These are phyloP conservation scores for Gallinago stenura DNA, from an alignment of 2,797 vertebrate genomes.

Conservation along the genomic window DNA sequence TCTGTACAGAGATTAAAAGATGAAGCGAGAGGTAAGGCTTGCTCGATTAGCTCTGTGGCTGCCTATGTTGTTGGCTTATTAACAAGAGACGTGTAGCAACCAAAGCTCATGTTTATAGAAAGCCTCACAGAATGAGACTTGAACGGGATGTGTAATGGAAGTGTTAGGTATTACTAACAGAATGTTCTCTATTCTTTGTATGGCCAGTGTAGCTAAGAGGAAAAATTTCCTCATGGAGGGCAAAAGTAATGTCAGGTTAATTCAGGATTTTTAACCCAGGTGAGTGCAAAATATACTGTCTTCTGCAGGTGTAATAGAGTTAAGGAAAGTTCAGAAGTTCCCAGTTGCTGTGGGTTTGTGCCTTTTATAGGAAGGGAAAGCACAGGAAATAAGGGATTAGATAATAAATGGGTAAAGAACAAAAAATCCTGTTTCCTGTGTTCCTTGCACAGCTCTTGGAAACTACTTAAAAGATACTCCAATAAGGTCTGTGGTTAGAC, in stretches of 20 bases:
- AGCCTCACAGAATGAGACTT: background rate
- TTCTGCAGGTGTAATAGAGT: fast-evolving
- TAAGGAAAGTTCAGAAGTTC: background rate
- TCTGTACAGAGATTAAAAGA: slow-evolving; percentile 98
- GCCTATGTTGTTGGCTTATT: background rate
- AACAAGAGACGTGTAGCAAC: background rate
- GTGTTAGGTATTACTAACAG: background rate
- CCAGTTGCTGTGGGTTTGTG: background rate
- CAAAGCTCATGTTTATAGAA: background rate
- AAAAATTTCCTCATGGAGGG: background rate
- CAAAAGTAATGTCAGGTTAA: background rate
- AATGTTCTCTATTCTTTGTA: background rate
- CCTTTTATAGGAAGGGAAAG: background rate
- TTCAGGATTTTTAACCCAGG: background rate
- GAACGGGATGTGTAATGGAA: background rate
- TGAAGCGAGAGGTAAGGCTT: slow-evolving; percentile 91
- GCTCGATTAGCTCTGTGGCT: background rate
- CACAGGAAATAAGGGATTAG: background rate
- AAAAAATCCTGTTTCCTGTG: background rate
- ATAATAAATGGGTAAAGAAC: background rate
- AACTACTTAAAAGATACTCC: background rate
- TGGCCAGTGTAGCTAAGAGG: background rate
- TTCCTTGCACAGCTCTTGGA: background rate
- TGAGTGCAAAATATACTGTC: background rate
- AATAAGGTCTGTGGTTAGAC: background rate